Base-by-base conservation (phyloP, 1,140 invertebrate species). In the Zaprionus inermis region DNA sequence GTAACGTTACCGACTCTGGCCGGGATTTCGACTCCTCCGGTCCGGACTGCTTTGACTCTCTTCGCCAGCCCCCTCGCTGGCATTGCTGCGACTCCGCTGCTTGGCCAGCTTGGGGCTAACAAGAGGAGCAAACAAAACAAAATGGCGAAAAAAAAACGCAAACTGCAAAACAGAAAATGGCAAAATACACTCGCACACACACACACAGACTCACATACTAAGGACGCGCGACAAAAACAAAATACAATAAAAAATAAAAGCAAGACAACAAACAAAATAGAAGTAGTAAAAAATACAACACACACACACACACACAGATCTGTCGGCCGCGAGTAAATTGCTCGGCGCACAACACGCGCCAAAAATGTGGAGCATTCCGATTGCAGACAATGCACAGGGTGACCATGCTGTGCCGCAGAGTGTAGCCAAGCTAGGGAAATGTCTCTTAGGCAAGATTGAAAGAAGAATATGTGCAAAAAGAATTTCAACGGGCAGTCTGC, bases 321-420 rank as follows among this genome's bases (percentile, higher is more conserved):
- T 51, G 32, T 41, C 38, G 52, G 28, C 38, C 76, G 72, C 65
- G 76, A 85, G 82, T 86, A 86, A 85, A 85, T 86, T 86, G 81
- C 82, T 76, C 64, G 67, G 78, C 81, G 55, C 70, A 59, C 68
- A 68, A 56, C 80, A 76, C 76, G 80, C 80, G 76, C 76, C 79
- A 72, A 79, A 79, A 72, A 73, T 81, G 79, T 69, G 44, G 44
- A 46, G 52, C 72, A 70, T 56, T 54, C 44, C 56, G 59, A 74
- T 70, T 66, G 57, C 34, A 18, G 46, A 7, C 11, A 11, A 36
- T 28, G 36, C 44, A 18, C 22, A 54, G 65, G 65, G 65, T 73
- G 70, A 20, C 49, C 18, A 54, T 49, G 32, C 1, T 12, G 10
- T 5, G 20, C 10, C 18, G 10, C 22, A 44, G 20, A 65, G n/a